Base-by-base conservation (phyloP, 1,140 invertebrate genomes). In the Saxidomus purpurata region DNA sequence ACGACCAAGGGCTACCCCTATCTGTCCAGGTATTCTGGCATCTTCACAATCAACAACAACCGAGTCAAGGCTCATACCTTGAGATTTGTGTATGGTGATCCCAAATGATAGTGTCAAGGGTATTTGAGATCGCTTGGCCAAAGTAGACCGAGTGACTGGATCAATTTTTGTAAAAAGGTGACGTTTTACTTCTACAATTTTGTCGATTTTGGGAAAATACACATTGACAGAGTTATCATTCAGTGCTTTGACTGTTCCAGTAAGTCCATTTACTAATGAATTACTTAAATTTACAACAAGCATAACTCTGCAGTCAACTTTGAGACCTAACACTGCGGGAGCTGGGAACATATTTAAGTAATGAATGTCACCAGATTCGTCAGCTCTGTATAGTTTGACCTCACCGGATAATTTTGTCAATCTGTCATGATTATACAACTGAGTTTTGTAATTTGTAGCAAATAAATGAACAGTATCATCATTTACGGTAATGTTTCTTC, bases 221-320 rank as follows among this genome's bases (percentile, higher is more conserved):
- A 25, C n/a, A n/a, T n/a, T n/a, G n/a, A n/a, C n/a, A n/a, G n/a
- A n/a, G n/a, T n/a, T n/a, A n/a, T n/a, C n/a, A n/a, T n/a, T n/a
- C n/a, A n/a, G n/a, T n/a, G n/a, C 38, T 34, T 67, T 76, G 25
- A 86, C 84, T 43, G 28, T 82, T 15, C 84, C 84, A 36, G 34
- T 55, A 1, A 55, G 17, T n/a, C 69, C 84, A 77, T 86, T 86
- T 13, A 86, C 84, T 22, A 86, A 40, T 0, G 28, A 2, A 40
- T 77, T 52, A 9, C 40, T 74, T 31, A 86, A 76, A 74, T 86
- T 86, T 19, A 86, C 84, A 31, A 77, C 74, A 15, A 86, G 36
- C 69, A 86, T 61, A 28, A 86, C 84, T 49, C 69, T 43, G 71
- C 84, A 86, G 3, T 40, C 71, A 36, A 77, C 43, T 86, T 86